phyloP scores from a whole-genome alignment of 1,140 invertebrate genomes.

The Idris sp. region DNA sequence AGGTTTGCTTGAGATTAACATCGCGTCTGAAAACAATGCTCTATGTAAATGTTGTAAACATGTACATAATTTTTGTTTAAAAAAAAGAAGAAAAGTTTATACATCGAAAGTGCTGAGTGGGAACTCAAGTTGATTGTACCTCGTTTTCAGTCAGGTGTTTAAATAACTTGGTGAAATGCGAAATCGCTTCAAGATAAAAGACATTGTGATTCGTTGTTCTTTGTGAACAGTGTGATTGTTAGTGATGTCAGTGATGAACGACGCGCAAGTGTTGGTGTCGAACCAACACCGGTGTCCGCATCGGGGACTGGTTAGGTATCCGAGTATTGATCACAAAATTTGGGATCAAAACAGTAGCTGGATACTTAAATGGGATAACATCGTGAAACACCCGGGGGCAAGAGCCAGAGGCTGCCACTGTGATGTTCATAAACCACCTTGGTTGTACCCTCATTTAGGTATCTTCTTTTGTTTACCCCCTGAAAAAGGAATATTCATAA shows the following conservation, averaged over 20 bases:
- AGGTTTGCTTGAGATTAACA: slow-evolving; percentile 11
- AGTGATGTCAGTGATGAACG: slow-evolving; percentile 65
- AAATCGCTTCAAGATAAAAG: slow-evolving; percentile 1
- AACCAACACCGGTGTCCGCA: slow-evolving; percentile 70
- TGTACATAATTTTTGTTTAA: slow-evolving; percentile 18
- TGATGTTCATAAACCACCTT: slow-evolving; percentile 75
- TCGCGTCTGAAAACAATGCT: slow-evolving; percentile 23
- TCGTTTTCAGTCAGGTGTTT: slow-evolving; percentile 5
- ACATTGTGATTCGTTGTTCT: not conserved
- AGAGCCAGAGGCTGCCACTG: slow-evolving; percentile 76
- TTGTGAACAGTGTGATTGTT: no score
- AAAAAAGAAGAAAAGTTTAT: no score
- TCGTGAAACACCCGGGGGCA: slow-evolving; percentile 78
- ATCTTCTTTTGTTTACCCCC: slow-evolving; percentile 41
- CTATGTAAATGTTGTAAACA: slow-evolving; percentile 1
- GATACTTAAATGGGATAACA: slow-evolving; percentile 80
- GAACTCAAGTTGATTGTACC: slow-evolving; percentile 11
- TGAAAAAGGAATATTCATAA: no score
- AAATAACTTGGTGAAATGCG: slow-evolving; percentile 32
- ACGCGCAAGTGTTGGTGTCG: slow-evolving; percentile 59
- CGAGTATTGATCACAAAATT: slow-evolving; percentile 75
- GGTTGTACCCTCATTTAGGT: slow-evolving; percentile 75
- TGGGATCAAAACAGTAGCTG: slow-evolving; percentile 79
- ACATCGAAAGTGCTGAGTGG: slow-evolving; percentile 11
- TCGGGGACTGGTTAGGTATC: slow-evolving; percentile 73